phyloP scores from a whole-genome alignment of 2,888 invertebrate species.

The Clistopyga incitator region DNA sequence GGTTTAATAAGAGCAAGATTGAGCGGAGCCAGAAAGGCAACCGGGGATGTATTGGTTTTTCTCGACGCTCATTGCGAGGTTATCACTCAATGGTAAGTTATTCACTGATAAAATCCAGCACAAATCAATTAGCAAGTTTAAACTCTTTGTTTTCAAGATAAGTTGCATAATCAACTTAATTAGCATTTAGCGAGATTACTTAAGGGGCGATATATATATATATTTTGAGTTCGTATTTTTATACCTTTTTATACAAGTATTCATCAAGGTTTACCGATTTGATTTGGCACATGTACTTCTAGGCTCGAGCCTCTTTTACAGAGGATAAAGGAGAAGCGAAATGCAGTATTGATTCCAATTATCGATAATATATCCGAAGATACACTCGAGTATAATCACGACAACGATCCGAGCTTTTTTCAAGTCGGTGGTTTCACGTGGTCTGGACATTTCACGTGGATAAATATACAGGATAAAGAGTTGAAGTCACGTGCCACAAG shows the following conservation, averaged over 20 bases:
- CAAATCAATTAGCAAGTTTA: neutral
- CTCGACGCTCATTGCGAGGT: constrained; percentile 97
- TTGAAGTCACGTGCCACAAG: constrained; percentile 86
- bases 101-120: neutral
- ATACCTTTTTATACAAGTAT: constrained; percentile 17
- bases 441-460: constrained; percentile 97
- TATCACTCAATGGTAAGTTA: constrained; percentile 88
- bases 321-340: constrained; percentile 92
- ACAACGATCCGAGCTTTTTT: constrained; percentile 80
- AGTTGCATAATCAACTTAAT: no score
- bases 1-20: constrained; percentile 96
- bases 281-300: constrained; percentile 4
- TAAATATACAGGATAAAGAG: constrained; percentile 89
- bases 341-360: constrained; percentile 95
- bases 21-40: constrained; percentile 93
- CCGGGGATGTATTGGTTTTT: constrained; percentile 93
- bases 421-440: constrained; percentile 94
- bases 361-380: constrained; percentile 96
- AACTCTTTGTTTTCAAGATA: no score
- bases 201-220: no score
- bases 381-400: constrained; percentile 89
- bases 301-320: constrained; percentile 94
- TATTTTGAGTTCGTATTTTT: no score
- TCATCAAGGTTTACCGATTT: neutral
- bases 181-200: no score